A percentile compares a stretch with the other conserved stretches of the same genome.
These are phyloP conservation scores for Hypsibius dujardini DNA, from an alignment of 1,140 invertebrate species.

Conservation along the genomic window DNA sequence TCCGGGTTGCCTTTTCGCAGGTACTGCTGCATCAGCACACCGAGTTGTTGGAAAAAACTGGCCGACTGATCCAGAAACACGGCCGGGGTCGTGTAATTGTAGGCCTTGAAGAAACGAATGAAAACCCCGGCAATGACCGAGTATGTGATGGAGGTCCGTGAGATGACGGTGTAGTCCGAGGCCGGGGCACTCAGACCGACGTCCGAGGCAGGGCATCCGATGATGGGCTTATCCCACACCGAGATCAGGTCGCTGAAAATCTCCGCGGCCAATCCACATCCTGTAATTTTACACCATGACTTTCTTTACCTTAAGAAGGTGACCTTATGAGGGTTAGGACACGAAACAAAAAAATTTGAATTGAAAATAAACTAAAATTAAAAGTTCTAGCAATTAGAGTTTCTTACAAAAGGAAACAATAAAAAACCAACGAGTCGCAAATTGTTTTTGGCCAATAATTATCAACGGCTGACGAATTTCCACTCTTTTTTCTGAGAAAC, in stretches of 20 bases:
- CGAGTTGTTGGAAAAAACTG: neutral
- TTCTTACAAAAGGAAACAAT: too few relatives aligned
- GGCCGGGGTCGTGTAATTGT: conserved; percentile 12
- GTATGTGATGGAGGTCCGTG: conserved; percentile 5
- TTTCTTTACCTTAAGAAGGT: too few relatives aligned
- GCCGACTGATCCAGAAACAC: neutral
- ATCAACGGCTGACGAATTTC: too few relatives aligned
- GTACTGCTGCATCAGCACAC: neutral
- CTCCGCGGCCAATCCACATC: conserved; percentile 2
- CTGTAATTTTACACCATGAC: neutral
- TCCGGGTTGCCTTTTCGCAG: neutral
- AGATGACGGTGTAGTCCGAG: neutral
- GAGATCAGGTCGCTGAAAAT: neutral
- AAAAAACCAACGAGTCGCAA: too few relatives aligned
- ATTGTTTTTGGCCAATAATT: too few relatives aligned
- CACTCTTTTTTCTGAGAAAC: too few relatives aligned
- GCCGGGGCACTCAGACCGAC: neutral
- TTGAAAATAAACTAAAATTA: too few relatives aligned
- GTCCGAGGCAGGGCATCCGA: neutral
- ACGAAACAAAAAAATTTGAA: too few relatives aligned
- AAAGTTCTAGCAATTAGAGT: too few relatives aligned
- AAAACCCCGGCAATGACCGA: neutral
- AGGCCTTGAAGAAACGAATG: neutral
- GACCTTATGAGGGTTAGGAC: neutral
- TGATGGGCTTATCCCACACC: neutral